Evolutionary conservation across 1,140 invertebrate species (phyloP), one percentile per base, ranked within the genome.

Genomic region (Oreohelix idahoensis): DNA sequence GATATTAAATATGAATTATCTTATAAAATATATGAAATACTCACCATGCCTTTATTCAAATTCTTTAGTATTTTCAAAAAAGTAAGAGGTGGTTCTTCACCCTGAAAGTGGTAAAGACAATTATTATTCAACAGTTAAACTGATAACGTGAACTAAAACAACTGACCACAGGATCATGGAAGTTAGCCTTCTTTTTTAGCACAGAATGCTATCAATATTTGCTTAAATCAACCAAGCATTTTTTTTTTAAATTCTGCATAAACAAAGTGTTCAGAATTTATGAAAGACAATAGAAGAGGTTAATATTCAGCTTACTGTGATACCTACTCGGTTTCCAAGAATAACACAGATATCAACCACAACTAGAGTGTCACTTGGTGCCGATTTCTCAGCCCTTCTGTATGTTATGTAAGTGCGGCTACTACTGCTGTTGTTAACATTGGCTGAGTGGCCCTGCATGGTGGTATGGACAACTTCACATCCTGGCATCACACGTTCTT

Each of bases 281-380:
- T 45, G 42, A 45, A 5, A 45, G 5, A 45, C 15, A 45, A 45
- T 5, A 45, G 42, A 45, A 45, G 15, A 8, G 42, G 42, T 45
- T 15, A 45, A 45, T 15, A 8, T 45, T 45, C 53, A 66, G 20
- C 53, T 66, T 35, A 29, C 20, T 66, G 23, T 66, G n/a, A 11
- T n/a, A 66, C 78, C 77, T 87, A 93, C 93, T 90, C 98, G 98
- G 90, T 96, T 98, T 23, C 95, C 94, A 29, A 99, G 94, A 78
- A 99, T 97, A 63, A 99, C 96, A 93, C 98, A 99, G 79, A 99
- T 95, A 90, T 99, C 98, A 0, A 98, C 98, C 0, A 99, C 98
- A 73, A 99, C 98, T 42, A 99, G 93, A 69, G 97, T 97, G 94
- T 99, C 99, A 92, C 97, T 98, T 5, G 97, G 96, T 92, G 97